Evolutionary conservation across 37 sponge, comb jelly and placozoan species (phyloP).

Genomic region (Spongilla lacustris): DNA sequence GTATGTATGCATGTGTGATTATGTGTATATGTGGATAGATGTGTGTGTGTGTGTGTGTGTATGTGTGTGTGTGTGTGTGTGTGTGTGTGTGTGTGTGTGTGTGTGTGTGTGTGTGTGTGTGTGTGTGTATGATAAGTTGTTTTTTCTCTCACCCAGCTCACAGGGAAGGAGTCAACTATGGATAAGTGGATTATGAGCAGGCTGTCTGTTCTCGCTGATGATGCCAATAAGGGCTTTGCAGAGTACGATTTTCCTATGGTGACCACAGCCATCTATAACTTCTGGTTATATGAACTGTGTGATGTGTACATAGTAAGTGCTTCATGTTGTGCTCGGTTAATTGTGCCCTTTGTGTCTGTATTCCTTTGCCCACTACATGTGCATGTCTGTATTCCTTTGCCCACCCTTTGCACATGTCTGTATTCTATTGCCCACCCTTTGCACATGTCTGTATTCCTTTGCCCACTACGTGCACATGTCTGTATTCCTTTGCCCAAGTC

Average conservation of each 20-base stretch:
- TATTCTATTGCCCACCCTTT: background rate
- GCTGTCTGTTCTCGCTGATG: constrained; percentile 72
- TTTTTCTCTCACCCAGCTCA: constrained; percentile 33
- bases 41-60: background rate
- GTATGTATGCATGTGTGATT: too few relatives aligned
- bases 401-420: too few relatives aligned
- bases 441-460: too few relatives aligned
- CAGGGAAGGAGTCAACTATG: constrained; percentile 71
- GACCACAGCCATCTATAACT: constrained; percentile 97
- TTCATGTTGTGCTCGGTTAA: too few relatives aligned
- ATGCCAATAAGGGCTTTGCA: constrained; percentile 81
- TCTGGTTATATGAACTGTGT: constrained; percentile 99
- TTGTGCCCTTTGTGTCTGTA: too few relatives aligned
- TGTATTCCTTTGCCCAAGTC: too few relatives aligned
- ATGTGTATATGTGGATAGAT: too few relatives aligned
- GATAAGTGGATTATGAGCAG: constrained; percentile 95
- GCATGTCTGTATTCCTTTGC: too few relatives aligned
- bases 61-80: background rate
- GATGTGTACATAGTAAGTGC: constrained; percentile 93
- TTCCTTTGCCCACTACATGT: too few relatives aligned
- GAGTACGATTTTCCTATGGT: constrained; percentile 88
- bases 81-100: background rate
- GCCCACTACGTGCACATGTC: background rate
- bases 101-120: background rate
- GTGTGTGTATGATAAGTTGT: background rate